Base-by-base conservation (phyloP, 2,888 invertebrate species). In the Salticus scenicus region DNA sequence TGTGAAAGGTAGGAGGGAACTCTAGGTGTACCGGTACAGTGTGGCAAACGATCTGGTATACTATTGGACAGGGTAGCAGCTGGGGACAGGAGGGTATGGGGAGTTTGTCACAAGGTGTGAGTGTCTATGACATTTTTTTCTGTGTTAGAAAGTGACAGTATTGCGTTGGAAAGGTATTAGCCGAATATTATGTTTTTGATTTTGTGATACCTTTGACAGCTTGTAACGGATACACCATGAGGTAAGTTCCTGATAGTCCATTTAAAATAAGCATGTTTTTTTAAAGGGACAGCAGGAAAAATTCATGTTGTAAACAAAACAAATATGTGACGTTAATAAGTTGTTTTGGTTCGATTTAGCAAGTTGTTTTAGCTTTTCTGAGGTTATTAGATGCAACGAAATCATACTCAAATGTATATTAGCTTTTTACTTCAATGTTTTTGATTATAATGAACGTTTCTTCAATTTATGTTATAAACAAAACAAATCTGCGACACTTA, bases 41-140 rank as follows among this genome's bases (percentile, higher is more conserved):
- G 24, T 57, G 57, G 57, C 20, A 57, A 24, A 20, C 7, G 57
- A 24, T 57, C 57, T 57, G 24, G 57, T 57, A 57, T 12, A 24
- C 57, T 24, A 83, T 83, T 83, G 82, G 82, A 47, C n/a, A 33
- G 27, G n/a, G 30, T 30, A 47, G 63, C 81, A 75, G 75, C 75
- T 75, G 81, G 42, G 57, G 20, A 37, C 37, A 37, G 1, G 63
- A 66, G 71, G 72, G 27, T n/a, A 41, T 20, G 24, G 20, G 70
- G 28, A 28, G 64, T 72, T 76, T 57, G 57, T 57, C 69, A 69
- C 41, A 69, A 69, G 69, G 69, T 69, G 69, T 33, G 69, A 57
- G 57, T n/a, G 24, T 24, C 57, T 57, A 24, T 24, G 24, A 57
- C 24, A 24, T 20, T 57, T 57, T 57, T 57, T 57, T 24, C 57